Evolutionary conservation across 2,797 vertebrate genomes (phyloP).

Genomic region (Hypotaenidia philippensis): DNA sequence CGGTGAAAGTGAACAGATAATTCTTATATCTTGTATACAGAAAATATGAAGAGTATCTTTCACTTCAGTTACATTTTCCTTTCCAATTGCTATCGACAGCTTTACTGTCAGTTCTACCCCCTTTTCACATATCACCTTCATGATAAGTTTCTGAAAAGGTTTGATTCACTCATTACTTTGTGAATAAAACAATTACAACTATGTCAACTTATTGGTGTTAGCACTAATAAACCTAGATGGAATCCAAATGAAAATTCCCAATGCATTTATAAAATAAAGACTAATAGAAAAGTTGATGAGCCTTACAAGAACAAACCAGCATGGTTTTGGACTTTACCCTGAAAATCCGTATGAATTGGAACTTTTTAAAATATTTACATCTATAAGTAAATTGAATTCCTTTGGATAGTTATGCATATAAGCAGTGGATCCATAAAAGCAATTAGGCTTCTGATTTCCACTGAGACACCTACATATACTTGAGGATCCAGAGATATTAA

Average conservation of each 20-base stretch:
- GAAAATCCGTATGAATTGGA: background rate
- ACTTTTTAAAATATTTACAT: background rate
- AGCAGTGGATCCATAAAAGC: background rate
- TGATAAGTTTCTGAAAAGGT: background rate
- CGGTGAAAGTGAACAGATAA: constrained; percentile 52
- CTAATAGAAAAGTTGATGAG: background rate
- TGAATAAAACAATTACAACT: background rate
- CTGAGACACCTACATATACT: background rate
- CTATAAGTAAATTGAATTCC: background rate
- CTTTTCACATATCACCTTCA: background rate
- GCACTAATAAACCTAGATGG: background rate
- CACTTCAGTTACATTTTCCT: background rate
- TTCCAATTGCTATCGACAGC: background rate
- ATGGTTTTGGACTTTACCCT: background rate
- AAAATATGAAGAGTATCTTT: constrained; percentile 6
- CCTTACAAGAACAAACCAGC: background rate
- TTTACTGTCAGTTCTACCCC: background rate
- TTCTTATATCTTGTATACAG: constrained; percentile 30
- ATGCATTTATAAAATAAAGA: background rate
- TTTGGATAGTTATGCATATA: background rate
- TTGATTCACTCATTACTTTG: background rate
- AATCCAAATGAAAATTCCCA: background rate
- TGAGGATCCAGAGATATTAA: background rate
- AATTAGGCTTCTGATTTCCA: background rate
- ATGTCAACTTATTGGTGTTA: background rate